These are phyloP conservation scores for Acomys russatus DNA, from an alignment of 2,797 vertebrate genomes.

Conservation along the genomic window DNA sequence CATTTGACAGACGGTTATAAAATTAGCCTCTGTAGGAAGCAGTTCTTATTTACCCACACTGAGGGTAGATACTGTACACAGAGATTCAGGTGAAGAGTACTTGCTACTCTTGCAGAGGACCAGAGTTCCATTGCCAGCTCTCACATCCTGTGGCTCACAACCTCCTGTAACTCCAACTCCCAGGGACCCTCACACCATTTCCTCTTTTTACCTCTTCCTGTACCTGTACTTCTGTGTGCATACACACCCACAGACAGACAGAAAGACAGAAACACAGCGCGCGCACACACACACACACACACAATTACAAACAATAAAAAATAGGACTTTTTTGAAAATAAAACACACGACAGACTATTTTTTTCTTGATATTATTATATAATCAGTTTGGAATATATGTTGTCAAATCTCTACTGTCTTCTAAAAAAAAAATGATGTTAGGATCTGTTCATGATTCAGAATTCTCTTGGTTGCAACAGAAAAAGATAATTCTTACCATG, in stretches of 20 bases:
- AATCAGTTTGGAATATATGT: constrained; percentile 54
- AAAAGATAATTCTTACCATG: background rate
- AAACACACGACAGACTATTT: background rate
- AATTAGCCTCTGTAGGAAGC: background rate
- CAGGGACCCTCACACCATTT: background rate
- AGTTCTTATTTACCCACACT: constrained; percentile 24
- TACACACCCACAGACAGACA: background rate
- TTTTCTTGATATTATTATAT: background rate
- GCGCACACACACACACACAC: background rate
- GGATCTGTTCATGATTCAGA: background rate
- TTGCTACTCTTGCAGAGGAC: background rate
- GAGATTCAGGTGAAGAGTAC: background rate
- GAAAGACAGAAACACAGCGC: background rate
- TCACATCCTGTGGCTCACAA: background rate
- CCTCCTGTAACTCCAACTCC: background rate
- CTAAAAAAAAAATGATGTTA: constrained; percentile 19
- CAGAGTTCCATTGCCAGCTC: background rate
- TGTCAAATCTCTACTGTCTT: constrained; percentile 60
- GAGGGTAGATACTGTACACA: background rate
- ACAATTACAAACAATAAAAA: background rate
- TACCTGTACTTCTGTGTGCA: background rate
- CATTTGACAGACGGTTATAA: background rate
- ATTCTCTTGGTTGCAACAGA: background rate
- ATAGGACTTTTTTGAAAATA: background rate
- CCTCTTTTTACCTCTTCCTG: background rate